Conservation (phyloP, 2,888 invertebrate species). For the Hyposoter didymator region DNA sequence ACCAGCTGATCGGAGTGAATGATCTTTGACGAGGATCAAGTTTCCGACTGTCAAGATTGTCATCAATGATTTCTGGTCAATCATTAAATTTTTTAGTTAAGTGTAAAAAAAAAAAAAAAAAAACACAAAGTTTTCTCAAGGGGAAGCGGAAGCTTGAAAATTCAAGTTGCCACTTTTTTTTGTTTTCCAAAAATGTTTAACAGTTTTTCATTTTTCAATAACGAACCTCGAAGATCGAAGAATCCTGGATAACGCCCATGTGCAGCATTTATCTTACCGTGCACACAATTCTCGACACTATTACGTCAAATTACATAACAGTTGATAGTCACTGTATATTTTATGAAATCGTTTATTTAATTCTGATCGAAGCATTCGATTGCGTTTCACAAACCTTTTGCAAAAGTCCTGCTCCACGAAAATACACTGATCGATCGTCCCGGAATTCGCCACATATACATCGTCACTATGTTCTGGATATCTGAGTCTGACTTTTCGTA, state of each 20-base stretch:
- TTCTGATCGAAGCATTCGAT: background rate
- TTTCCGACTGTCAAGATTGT: background rate
- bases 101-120: too few relatives aligned
- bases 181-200: background rate
- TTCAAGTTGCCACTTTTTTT: too few relatives aligned
- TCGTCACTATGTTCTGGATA: background rate
- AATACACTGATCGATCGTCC: slow-evolving; percentile 18
- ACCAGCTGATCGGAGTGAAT: slow-evolving; percentile 13
- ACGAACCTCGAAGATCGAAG: background rate
- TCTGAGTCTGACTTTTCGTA: background rate
- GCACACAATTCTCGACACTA: background rate
- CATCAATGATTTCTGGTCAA: background rate
- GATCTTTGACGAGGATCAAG: background rate
- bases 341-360: background rate
- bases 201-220: background rate
- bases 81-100: too few relatives aligned
- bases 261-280: background rate
- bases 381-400: background rate
- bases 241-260: background rate
- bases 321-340: background rate
- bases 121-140: too few relatives aligned
- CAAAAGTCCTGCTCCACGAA: background rate
- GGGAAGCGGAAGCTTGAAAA: too few relatives aligned
- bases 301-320: background rate
- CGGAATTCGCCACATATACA: background rate